Evolutionary conservation across 2,797 vertebrate genomes (phyloP), one percentile per base, ranked within the genome.

Genomic region (Atherinosoma microstoma): DNA sequence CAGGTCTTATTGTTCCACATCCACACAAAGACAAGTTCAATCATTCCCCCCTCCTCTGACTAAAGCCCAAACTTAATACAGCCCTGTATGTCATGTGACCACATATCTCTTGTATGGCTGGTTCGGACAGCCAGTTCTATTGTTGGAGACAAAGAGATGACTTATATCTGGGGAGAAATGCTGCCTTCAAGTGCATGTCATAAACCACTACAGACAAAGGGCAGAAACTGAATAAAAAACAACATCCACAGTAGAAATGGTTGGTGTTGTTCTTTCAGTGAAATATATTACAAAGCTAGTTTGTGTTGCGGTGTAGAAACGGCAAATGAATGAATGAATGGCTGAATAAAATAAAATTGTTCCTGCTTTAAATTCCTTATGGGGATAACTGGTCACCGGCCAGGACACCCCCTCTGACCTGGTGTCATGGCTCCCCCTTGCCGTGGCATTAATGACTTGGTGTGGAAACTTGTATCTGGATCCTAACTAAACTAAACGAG

Each of bases 101-200:
- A 27, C 64, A 67, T 80, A 67, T 78, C 84, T 90, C 58, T 18
- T 62, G 75, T 53, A 22, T 86, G 85, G 92, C 89, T 92, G 91
- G 93, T 68, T 20, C 32, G 57, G 53, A 66, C 38, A 16, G 76
- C 64, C 72, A 54, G 80, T 87, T 87, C 94, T 94, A 94, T 94
- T 95, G 94, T 94, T 93, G 91, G 91, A 86, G 79, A 65, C 83
- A 76, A 47, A 80, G 78, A 77, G 71, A 78, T 79, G 84, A 81
- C 79, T 85, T 70, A 83, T 72, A 90, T 82, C 85, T 84, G 86
- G 63, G 67, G 62, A 71, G 67, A 82, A 82, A 85, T 67, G 76
- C 65, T 64, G 80, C 78, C 63, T 86, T 85, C 74, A 83, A 73
- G 67, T 60, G 83, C 70, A 70, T 42, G 36, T 68, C 54, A 1